Conservation (phyloP, 2,888 invertebrate species). For the Seira sanloemensis region DNA sequence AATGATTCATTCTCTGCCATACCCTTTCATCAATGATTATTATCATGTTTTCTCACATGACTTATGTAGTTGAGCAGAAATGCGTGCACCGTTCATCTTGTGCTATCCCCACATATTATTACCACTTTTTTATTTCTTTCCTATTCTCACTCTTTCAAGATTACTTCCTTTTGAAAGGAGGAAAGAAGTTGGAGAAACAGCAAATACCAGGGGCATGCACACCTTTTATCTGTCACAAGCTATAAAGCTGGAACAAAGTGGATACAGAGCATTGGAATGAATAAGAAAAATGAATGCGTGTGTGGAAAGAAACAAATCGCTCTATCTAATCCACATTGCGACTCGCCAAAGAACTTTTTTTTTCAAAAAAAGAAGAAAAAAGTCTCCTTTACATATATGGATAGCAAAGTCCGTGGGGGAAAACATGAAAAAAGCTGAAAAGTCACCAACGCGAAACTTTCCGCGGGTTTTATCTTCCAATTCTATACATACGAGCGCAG, state of each 20-base stretch:
- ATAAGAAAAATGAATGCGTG: constrained; percentile 45
- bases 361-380: neutral
- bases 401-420: neutral
- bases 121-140: neutral
- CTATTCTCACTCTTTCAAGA: neutral
- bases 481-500: neutral
- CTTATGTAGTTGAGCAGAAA: neutral
- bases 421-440: neutral
- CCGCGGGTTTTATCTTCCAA: neutral
- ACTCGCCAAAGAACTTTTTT: too few species aligned
- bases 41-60: neutral
- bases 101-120: neutral
- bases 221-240: too few species aligned
- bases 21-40: neutral
- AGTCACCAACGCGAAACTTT: neutral
- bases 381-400: neutral
- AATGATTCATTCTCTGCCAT: neutral
- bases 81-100: neutral
- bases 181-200: neutral
- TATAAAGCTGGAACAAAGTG: too few species aligned
- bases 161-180: neutral
- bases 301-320: constrained; percentile 49
- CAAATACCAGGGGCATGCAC: neutral
- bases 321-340: constrained; percentile 5
- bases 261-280: constrained; percentile 27